Percentiles rank a stretch among this genome's conserved stretches.
Conservation (phyloP, 2,888 invertebrate genomes). For the Sycophila texana region DNA sequence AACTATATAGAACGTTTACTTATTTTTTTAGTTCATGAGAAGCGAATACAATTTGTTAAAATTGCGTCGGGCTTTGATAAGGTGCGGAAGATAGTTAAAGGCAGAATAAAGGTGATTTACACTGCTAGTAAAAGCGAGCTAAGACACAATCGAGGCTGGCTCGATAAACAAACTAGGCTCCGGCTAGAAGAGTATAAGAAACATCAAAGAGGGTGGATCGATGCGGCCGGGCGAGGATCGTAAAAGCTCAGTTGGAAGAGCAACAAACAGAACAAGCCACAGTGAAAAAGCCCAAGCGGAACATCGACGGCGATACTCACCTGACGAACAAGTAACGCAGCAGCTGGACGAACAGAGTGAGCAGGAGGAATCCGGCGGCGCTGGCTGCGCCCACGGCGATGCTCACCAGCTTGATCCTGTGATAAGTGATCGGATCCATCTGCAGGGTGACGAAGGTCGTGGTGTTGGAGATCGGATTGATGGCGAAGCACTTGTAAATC, state of each 20-base stretch:
- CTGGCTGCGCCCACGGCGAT: slow-evolving; percentile 88
- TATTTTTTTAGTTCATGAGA: too few species aligned
- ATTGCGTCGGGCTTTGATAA: too few species aligned
- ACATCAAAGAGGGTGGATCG: neutral
- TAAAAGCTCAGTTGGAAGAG: neutral
- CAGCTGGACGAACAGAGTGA: slow-evolving; percentile 88
- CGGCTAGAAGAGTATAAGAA: neutral
- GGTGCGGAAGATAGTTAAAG: too few species aligned
- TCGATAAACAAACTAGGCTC: neutral
- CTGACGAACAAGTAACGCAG: slow-evolving; percentile 83
- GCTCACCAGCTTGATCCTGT: slow-evolving; percentile 89
- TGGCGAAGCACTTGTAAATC: slow-evolving; percentile 89
- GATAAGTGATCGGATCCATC: slow-evolving; percentile 91
- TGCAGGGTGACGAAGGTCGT: slow-evolving; percentile 86
- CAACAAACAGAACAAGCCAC: neutral
- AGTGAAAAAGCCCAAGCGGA: neutral
- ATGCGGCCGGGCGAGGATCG: neutral
- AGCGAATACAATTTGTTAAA: too few species aligned
- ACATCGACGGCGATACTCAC: slow-evolving; percentile 76
- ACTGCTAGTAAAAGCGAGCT: too few species aligned
- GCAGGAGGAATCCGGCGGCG: slow-evolving; percentile 86
- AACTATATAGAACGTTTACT: too few species aligned
- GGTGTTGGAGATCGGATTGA: slow-evolving; percentile 88
- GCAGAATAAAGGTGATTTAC: too few species aligned
- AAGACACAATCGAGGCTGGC: neutral